Conservation (phyloP, 2,797 vertebrate species). For the Mallotus villosus region DNA sequence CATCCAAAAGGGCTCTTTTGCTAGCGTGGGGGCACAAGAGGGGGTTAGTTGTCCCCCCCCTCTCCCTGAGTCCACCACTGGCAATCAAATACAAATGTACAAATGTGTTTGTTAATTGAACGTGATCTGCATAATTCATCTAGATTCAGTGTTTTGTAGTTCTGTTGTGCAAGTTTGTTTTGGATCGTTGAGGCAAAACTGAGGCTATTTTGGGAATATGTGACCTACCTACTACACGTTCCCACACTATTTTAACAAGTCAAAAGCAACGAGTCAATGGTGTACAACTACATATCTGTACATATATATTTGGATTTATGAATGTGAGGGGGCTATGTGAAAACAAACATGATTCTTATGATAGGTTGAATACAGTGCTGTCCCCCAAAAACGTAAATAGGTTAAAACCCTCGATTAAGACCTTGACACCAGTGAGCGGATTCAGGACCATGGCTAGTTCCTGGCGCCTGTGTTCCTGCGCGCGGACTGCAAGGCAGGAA, state of each 20-base stretch:
- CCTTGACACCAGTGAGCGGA: neutral
- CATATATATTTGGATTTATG: neutral
- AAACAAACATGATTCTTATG: slow-evolving; percentile 25
- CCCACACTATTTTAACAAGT: neutral
- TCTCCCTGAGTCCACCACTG: too few relatives aligned
- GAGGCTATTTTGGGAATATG: neutral
- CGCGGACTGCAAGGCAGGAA: slow-evolving; percentile 60
- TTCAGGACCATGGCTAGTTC: slow-evolving; percentile 78
- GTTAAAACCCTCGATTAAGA: neutral
- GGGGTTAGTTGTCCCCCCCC: too few relatives aligned
- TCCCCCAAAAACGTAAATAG: neutral
- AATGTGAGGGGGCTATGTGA: neutral
- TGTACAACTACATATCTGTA: neutral
- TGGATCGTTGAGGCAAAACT: neutral
- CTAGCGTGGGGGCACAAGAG: too few relatives aligned
- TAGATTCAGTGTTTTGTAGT: neutral
- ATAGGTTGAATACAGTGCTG: neutral
- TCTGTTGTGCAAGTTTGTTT: neutral
- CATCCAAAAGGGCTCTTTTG: too few relatives aligned
- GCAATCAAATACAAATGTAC: too few relatives aligned
- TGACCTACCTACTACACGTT: neutral
- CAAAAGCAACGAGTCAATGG: too few relatives aligned
- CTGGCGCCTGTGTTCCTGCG: slow-evolving; percentile 18
- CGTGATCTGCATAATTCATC: neutral
- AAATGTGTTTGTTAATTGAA: neutral